Base-by-base conservation (phyloP, 1,140 invertebrate species). In the Zophobas morio region DNA sequence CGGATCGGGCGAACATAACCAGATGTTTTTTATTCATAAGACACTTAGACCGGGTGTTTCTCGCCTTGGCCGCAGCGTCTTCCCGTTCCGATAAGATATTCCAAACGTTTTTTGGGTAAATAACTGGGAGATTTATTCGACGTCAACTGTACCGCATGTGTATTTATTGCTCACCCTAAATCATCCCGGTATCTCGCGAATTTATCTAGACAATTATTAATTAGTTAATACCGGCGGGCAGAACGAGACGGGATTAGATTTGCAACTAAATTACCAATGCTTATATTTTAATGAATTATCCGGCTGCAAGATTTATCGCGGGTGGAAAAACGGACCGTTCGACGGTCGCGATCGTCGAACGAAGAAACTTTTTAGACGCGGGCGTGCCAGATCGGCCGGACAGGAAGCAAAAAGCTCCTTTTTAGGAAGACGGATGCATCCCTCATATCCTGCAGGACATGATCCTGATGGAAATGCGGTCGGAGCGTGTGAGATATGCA, bases 181-280 rank as follows among this genome's bases (percentile, higher is more conserved):
- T 81, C 80, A 81, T 78, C 74, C 37, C 53, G 6, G 76, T 79
- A 81, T 81, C 80, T 79, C 51, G 74, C 76, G 71, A 81, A 81
- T 79, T 81, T 79, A 81, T 81, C 80, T 81, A 75, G 80, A 81
- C 80, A 79, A 78, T 75, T 81, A 81, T 81, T 81, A 81, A 81
- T 81, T 81, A 81, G 76, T 78, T 79, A 77, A 79, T 79, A 79
- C 73, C 78, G 70, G 74, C 42, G 49, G 35, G 53, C 49, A 74
- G 39, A 66, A 66, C 60, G 60, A 66, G 33, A 42, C 46, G 46
- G 70, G 51, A 72, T 70, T 42, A 76, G 66, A 76, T 76, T 70
- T 76, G 75, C 47, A 76, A 76, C 63, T 76, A 76, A 76, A 76
- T 71, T 76, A 76, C 56, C 47, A 66, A 53, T 76, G 74, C 60